These are phyloP conservation scores for Pollimyrus isidori DNA, from an alignment of 2,113 vertebrate genomes.

Conservation along the genomic window DNA sequence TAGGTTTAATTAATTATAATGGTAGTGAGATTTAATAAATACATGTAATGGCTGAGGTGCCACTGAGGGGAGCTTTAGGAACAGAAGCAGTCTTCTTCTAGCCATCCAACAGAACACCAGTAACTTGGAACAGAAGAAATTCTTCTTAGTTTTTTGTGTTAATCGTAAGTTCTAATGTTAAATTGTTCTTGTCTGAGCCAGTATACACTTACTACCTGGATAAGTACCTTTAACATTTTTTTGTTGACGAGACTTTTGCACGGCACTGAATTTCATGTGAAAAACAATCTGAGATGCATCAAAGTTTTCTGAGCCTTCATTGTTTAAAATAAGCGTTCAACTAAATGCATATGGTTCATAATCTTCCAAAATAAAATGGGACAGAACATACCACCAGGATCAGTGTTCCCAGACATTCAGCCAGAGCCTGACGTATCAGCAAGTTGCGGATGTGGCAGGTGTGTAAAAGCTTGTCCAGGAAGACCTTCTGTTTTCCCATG, in stretches of 20 bases:
- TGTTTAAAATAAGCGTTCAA: background rate
- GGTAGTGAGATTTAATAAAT: background rate
- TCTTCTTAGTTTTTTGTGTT: background rate
- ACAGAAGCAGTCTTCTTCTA: background rate
- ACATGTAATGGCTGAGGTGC: background rate
- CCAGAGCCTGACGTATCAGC: conserved; percentile 68
- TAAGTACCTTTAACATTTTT: background rate
- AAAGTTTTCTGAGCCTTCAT: background rate
- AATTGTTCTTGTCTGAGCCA: background rate
- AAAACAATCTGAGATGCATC: background rate
- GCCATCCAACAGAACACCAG: background rate
- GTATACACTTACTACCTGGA: background rate
- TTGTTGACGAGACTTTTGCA: background rate
- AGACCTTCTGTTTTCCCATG: conserved; percentile 69
- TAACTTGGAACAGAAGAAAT: background rate
- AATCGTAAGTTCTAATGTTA: background rate
- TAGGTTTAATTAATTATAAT: background rate
- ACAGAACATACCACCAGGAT: conserved; percentile 71
- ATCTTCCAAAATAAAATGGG: background rate
- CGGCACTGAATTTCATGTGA: background rate
- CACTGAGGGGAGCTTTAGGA: background rate
- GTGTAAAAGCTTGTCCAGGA: conserved; percentile 58
- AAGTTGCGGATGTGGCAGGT: conserved; percentile 63
- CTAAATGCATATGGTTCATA: background rate
- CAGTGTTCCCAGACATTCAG: conserved; percentile 73